Conservation (phyloP, 2,113 vertebrate species). For the Lycaon pictus region DNA sequence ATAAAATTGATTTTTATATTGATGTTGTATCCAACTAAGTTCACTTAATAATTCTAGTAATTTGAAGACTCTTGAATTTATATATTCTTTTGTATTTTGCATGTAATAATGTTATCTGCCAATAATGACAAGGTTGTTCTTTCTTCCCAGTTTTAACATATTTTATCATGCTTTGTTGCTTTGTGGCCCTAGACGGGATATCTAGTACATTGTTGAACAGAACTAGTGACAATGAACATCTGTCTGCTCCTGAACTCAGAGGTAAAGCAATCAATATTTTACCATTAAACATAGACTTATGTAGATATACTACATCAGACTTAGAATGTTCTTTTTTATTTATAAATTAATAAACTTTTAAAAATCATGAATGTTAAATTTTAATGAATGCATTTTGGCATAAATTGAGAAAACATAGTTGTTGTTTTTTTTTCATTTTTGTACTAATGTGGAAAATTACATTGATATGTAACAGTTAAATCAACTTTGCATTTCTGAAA, state of each 20-base stretch:
- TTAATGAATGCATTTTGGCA: background rate
- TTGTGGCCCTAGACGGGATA: no score
- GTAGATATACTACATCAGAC: background rate
- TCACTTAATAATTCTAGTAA: background rate
- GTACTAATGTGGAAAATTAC: background rate
- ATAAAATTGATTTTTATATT: slow-evolving; percentile 37
- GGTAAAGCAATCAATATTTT: background rate
- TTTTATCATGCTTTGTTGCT: background rate
- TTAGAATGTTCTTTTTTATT: background rate
- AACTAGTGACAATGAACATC: background rate
- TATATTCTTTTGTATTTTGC: background rate
- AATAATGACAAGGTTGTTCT: background rate
- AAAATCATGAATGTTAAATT: background rate
- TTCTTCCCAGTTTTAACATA: background rate
- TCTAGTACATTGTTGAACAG: background rate
- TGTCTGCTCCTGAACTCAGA: slow-evolving; percentile 2
- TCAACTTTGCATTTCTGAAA: background rate
- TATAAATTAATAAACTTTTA: background rate
- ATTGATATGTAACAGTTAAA: background rate
- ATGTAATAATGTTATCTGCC: background rate
- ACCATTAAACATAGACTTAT: background rate
- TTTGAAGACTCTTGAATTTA: background rate
- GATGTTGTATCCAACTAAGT: background rate
- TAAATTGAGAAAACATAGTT: background rate
- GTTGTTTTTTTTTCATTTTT: background rate